Evolutionary conservation across 2,888 invertebrate genomes (phyloP).

Genomic region (Monoplex corrugatus): DNA sequence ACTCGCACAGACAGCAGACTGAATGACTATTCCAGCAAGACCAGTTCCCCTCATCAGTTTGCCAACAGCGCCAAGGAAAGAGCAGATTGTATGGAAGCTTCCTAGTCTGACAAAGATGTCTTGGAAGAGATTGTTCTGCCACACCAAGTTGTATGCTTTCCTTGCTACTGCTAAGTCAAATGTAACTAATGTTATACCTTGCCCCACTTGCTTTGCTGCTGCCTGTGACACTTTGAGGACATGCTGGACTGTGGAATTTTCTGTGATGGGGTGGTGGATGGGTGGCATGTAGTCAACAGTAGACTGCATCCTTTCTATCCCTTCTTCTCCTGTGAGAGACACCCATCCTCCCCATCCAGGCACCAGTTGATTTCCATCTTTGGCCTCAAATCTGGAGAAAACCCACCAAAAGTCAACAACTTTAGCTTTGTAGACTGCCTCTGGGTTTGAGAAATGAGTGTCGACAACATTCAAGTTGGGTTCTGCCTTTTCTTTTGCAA

Average conservation of each 20-base stretch:
- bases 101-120: not conserved
- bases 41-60: no score
- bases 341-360: slow-evolving; percentile 54
- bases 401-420: not conserved
- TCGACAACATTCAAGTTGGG: slow-evolving; percentile 35
- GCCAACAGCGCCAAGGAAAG: slow-evolving; percentile 18
- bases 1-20: slow-evolving; percentile 17
- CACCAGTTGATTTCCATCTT: not conserved
- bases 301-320: slow-evolving; percentile 26
- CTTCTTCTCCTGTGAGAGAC: slow-evolving; percentile 44
- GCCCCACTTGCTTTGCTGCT: no score
- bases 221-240: no score
- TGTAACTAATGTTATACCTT: no score
- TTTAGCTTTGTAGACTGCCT: not conserved
- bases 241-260: no score
- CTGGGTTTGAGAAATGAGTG: not conserved
- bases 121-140: not conserved
- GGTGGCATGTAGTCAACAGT: slow-evolving; percentile 52
- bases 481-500: slow-evolving; percentile 50
- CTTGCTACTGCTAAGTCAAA: no score
- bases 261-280: no score
- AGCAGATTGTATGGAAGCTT: slow-evolving; percentile 49
- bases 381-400: not conserved
- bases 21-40: no score
- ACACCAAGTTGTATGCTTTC: no score